phyloP scores from a whole-genome alignment of 2,797 vertebrate species.

The Micropoecilia bifurca region DNA sequence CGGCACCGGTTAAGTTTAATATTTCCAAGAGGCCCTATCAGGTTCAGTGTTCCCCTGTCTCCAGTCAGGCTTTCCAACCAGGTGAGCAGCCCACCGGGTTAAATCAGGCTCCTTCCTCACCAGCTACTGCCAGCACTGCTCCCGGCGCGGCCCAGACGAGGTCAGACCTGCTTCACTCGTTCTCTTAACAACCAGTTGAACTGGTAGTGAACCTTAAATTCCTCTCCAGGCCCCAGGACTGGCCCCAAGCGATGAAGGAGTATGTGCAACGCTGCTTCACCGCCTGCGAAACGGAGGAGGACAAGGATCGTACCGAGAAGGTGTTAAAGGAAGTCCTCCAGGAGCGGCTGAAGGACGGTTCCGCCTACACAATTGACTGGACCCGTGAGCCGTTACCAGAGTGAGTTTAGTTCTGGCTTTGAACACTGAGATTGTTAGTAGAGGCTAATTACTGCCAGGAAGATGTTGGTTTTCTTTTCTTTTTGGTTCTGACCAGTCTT shows the following conservation, averaged over 20 bases:
- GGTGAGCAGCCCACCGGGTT: constrained; percentile 80
- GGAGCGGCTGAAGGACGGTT: constrained; percentile 91
- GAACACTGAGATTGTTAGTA: not conserved
- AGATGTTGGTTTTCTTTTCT: not conserved
- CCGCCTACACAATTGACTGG: constrained; percentile 95
- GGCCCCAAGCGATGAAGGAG: constrained; percentile 95
- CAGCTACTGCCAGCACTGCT: constrained; percentile 51
- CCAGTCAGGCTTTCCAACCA: constrained; percentile 81
- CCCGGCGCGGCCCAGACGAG: constrained; percentile 76
- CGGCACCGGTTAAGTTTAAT: constrained; percentile 90
- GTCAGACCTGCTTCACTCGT: constrained; percentile 62
- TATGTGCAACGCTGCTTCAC: constrained; percentile 95
- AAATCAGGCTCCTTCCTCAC: constrained; percentile 60
- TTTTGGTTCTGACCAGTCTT: not conserved
- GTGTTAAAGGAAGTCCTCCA: constrained; percentile 92
- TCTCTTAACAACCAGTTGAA: not conserved
- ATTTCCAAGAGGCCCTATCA: constrained; percentile 88
- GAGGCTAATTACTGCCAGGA: not conserved
- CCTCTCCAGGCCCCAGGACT: constrained; percentile 87
- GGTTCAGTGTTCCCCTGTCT: constrained; percentile 72
- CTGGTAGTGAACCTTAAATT: constrained; percentile 12
- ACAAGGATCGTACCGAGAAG: constrained; percentile 94
- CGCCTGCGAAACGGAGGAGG: constrained; percentile 91
- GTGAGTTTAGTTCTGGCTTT: constrained; percentile 72
- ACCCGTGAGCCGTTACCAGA: constrained; percentile 90